A percentile compares a stretch with the other conserved stretches of the same genome.
These are phyloP conservation scores for Vulpes ferrilata DNA, from an alignment of 2,113 vertebrate genomes.

Conservation along the genomic window DNA sequence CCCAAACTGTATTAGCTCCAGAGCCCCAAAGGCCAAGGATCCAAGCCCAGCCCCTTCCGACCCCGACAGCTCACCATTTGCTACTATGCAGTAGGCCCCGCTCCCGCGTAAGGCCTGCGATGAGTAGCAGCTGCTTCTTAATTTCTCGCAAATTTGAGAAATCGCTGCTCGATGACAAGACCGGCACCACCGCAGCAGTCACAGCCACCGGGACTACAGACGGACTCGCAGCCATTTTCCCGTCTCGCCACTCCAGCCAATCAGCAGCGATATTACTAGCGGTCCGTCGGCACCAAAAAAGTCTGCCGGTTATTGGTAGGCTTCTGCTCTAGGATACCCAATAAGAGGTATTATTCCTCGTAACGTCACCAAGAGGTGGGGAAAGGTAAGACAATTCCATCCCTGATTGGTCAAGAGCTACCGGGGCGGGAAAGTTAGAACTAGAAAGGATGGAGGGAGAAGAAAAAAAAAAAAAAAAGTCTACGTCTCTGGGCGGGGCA, in stretches of 20 bases:
- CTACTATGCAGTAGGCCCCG: constrained; percentile 96
- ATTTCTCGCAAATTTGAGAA: constrained; percentile 95
- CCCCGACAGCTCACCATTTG: constrained; percentile 93
- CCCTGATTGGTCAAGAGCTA: background rate
- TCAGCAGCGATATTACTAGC: constrained; percentile 52
- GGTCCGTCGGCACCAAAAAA: background rate
- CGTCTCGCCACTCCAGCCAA: constrained; percentile 9
- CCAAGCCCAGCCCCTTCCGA: background rate
- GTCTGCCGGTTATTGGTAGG: constrained; percentile 42
- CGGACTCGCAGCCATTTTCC: constrained; percentile 15
- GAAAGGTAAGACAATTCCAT: background rate
- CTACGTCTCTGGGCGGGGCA: background rate
- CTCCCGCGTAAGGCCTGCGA: constrained; percentile 95
- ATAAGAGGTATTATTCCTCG: background rate
- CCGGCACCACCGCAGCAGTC: background rate
- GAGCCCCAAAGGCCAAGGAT: background rate
- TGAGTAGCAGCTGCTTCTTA: constrained; percentile 95
- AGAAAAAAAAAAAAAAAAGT: background rate
- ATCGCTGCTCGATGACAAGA: constrained; percentile 72
- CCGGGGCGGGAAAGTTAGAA: constrained; percentile 69
- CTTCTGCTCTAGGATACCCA: background rate
- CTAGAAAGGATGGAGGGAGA: background rate
- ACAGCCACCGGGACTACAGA: background rate
- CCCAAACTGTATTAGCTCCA: constrained; percentile 7
- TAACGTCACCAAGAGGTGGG: background rate